Conservation (phyloP, 2,113 vertebrate species). For the Sinocyclocheilus grahami region DNA sequence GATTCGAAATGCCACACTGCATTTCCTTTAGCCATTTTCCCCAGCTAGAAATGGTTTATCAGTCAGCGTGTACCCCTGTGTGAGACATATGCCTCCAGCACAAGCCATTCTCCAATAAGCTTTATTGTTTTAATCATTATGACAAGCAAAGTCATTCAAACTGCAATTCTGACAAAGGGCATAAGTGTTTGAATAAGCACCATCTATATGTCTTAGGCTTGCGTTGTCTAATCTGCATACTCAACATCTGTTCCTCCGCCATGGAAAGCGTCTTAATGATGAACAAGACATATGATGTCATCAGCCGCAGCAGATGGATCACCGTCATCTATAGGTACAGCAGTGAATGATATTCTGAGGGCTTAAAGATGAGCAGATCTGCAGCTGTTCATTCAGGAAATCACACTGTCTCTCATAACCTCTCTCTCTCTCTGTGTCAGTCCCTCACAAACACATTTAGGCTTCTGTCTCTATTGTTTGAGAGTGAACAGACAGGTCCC, state of each 20-base stretch:
- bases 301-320: constrained; percentile 56
- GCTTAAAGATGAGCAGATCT: constrained; percentile 53
- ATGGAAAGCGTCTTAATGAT: constrained; percentile 53
- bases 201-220: constrained; percentile 35
- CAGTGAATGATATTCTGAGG: constrained; percentile 52
- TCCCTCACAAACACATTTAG: constrained; percentile 23
- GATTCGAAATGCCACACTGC: constrained; percentile 36
- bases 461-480: not conserved
- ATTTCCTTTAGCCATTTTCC: not conserved
- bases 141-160: constrained; percentile 40
- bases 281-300: constrained; percentile 53
- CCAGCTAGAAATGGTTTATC: constrained; percentile 32
- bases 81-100: constrained; percentile 20
- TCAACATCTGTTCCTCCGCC: constrained; percentile 53
- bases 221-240: constrained; percentile 53
- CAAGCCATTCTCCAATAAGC: constrained; percentile 1
- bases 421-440: not conserved
- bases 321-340: constrained; percentile 57
- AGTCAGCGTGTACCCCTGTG: not conserved
- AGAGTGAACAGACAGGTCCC: constrained; percentile 37
- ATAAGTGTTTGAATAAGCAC: constrained; percentile 38
- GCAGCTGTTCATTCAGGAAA: constrained; percentile 56
- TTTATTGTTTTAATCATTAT: not conserved
- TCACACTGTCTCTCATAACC: constrained; percentile 21
- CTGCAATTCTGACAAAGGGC: constrained; percentile 39